Conservation (phyloP, 2,113 vertebrate species). For the Antigone vipio region DNA sequence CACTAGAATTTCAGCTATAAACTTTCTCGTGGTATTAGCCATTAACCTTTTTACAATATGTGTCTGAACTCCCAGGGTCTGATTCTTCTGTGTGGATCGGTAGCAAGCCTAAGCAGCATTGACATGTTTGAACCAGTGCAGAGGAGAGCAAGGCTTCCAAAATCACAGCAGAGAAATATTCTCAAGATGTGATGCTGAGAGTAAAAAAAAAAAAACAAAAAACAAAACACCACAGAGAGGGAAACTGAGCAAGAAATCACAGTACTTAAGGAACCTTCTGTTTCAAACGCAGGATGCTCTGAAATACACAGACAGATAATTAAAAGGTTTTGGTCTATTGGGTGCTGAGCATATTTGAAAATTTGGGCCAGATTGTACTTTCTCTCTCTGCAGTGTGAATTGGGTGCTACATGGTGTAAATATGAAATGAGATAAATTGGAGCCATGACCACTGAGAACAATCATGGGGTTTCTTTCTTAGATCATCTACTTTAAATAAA, state of each 20-base stretch:
- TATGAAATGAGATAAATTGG: background rate
- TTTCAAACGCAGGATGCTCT: background rate
- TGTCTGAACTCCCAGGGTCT: background rate
- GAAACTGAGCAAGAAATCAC: background rate
- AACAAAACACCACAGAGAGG: background rate
- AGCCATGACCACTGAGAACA: background rate
- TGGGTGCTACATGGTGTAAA: background rate
- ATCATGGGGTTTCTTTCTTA: background rate
- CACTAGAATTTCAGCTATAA: slow-evolving; percentile 8
- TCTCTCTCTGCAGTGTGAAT: background rate
- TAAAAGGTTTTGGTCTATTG: slow-evolving; percentile 17
- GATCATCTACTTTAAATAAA: background rate
- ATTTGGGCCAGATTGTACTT: background rate
- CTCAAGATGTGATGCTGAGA: background rate
- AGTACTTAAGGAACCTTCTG: background rate
- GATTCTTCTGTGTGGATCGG: background rate
- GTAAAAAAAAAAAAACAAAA: background rate
- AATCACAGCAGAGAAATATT: background rate
- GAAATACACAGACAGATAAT: slow-evolving; percentile 7
- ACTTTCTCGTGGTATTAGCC: background rate
- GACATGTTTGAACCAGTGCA: background rate
- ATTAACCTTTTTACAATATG: slow-evolving; percentile 29
- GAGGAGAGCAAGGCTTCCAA: background rate
- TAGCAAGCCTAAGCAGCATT: background rate
- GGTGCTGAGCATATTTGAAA: slow-evolving; percentile 8